A percentile compares a stretch with the other conserved stretches of the same genome.
Conservation (phyloP, 2,888 invertebrate genomes). For the Operophtera brumata region DNA sequence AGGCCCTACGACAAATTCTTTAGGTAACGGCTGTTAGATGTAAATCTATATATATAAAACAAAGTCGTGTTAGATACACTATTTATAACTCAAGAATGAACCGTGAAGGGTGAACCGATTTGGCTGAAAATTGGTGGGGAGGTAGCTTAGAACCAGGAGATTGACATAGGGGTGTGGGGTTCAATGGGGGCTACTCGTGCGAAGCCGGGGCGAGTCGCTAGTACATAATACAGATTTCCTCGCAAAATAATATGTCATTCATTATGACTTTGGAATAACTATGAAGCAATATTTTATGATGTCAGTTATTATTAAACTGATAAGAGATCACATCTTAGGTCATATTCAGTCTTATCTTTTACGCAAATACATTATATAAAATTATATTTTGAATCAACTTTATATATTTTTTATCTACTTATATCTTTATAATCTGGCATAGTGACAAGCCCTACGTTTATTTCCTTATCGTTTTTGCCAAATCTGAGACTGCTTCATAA, state of each 20-base stretch:
- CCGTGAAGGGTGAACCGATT: too few relatives aligned
- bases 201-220: too few relatives aligned
- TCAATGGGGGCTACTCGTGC: too few relatives aligned
- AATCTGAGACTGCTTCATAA: constrained; percentile 39
- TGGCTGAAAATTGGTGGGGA: too few relatives aligned
- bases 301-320: constrained; percentile 10
- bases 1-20: too few relatives aligned
- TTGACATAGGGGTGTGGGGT: too few relatives aligned
- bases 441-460: constrained; percentile 33
- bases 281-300: neutral
- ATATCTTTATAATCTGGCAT: constrained; percentile 15
- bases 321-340: constrained; percentile 22
- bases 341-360: constrained; percentile 11
- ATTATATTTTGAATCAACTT: neutral
- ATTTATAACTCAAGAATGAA: too few relatives aligned
- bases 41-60: too few relatives aligned
- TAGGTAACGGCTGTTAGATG: too few relatives aligned
- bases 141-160: too few relatives aligned
- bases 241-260: neutral
- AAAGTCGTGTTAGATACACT: too few relatives aligned
- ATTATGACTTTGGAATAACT: neutral
- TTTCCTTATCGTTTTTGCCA: constrained; percentile 32
- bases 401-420: neutral
- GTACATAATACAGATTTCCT: too few relatives aligned
- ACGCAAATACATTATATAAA: neutral